Evolutionary conservation across 2,797 vertebrate species (phyloP).

Genomic region (Apogon talboti): DNA sequence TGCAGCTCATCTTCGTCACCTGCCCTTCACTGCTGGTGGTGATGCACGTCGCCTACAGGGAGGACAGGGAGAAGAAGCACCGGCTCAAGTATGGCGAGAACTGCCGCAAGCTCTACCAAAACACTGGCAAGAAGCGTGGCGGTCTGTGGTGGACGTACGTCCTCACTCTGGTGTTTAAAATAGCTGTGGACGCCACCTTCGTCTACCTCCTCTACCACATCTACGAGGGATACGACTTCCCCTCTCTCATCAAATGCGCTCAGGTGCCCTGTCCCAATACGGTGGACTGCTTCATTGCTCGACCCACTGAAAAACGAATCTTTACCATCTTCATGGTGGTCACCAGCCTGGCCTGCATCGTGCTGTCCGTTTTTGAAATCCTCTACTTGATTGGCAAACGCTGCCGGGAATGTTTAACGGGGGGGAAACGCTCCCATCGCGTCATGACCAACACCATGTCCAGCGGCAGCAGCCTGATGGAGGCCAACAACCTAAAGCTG

Average conservation of each 20-base stretch:
- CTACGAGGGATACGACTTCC: conserved; percentile 90
- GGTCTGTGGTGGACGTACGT: conserved; percentile 97
- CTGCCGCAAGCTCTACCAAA: conserved; percentile 76
- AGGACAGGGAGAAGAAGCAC: conserved; percentile 86
- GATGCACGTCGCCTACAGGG: conserved; percentile 94
- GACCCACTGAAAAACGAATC: conserved; percentile 91
- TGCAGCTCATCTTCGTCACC: conserved; percentile 99
- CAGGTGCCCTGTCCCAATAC: conserved; percentile 88
- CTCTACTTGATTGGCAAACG: conserved; percentile 88
- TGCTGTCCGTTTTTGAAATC: conserved; percentile 88
- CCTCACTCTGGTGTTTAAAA: conserved; percentile 91
- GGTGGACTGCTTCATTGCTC: conserved; percentile 92
- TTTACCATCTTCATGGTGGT: conserved; percentile 93
- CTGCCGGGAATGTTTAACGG: conserved; percentile 72
- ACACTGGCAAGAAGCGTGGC: conserved; percentile 91
- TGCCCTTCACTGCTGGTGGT: conserved; percentile 94
- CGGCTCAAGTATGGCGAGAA: conserved; percentile 72
- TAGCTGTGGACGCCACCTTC: conserved; percentile 85
- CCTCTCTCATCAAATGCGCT: conserved; percentile 87
- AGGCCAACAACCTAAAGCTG: conserved; percentile 40
- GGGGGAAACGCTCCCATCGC: conserved; percentile 31
- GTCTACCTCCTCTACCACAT: conserved; percentile 90
- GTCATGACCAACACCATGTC: conserved; percentile 53
- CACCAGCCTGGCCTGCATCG: conserved; percentile 86
- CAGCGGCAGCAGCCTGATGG: conserved; percentile 63